phyloP scores from a whole-genome alignment of 1,140 invertebrate species.

The Periplaneta americana region DNA sequence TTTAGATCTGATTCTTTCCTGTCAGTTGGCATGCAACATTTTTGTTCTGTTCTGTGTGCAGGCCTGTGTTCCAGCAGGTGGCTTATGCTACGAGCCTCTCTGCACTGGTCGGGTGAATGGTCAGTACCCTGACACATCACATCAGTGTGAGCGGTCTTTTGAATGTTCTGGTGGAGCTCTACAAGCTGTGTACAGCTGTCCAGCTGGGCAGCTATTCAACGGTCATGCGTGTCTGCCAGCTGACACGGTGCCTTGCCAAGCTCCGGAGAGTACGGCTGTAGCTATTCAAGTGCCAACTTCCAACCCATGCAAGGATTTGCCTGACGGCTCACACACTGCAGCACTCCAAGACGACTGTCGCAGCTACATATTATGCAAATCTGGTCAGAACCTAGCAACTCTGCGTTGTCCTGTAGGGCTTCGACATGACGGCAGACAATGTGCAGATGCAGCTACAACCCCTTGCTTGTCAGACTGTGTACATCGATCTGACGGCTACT shows the following conservation, averaged over 20 bases:
- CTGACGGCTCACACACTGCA: conserved; percentile 47
- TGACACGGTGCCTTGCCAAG: conserved; percentile 37
- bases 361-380: conserved; percentile 48
- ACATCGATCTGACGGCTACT: conserved; percentile 21
- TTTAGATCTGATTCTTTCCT: too few species aligned
- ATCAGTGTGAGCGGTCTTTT: conserved; percentile 31
- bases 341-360: conserved; percentile 41
- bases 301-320: conserved; percentile 31
- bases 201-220: conserved; percentile 43
- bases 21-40: too few species aligned
- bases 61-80: conserved; percentile 23
- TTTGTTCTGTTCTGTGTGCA: too few species aligned
- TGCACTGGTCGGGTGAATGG: conserved; percentile 36
- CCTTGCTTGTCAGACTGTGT: conserved; percentile 32
- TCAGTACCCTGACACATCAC: conserved; percentile 31
- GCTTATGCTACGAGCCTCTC: conserved; percentile 35
- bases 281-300: conserved; percentile 38
- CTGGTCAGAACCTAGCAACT: conserved; percentile 31
- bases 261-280: conserved; percentile 31
- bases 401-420: conserved; percentile 28
- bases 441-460: conserved; percentile 22
- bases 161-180: conserved; percentile 31
- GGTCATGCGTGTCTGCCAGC: conserved; percentile 43
- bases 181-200: conserved; percentile 42
- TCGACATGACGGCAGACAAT: conserved; percentile 35